Evolutionary conservation across 2,797 vertebrate genomes (phyloP).

Genomic region (Pogonophryne albipinna): DNA sequence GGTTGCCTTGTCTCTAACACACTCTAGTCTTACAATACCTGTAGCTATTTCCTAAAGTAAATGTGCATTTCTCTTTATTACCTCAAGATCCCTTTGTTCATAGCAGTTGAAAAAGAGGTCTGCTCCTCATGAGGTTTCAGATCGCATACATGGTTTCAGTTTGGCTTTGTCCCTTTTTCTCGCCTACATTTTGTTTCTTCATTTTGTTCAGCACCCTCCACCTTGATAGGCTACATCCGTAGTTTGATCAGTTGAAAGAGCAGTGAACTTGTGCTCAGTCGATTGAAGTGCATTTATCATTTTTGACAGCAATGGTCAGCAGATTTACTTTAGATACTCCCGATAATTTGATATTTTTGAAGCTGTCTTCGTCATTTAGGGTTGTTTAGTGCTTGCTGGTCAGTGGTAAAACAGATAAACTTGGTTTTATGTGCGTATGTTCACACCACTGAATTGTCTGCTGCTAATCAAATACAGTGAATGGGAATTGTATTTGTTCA

Average conservation of each 20-base stretch:
- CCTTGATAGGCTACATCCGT: neutral
- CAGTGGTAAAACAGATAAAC: conserved; percentile 21
- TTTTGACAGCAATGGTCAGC: neutral
- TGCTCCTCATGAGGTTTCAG: neutral
- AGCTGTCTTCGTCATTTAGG: conserved; percentile 9
- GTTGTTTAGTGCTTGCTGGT: conserved; percentile 19
- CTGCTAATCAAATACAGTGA: neutral
- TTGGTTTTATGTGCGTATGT: conserved; percentile 4
- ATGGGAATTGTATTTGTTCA: neutral
- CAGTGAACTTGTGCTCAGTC: conserved; percentile 1
- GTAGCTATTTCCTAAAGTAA: neutral
- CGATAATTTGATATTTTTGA: no score
- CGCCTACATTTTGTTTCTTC: neutral
- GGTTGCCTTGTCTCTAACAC: conserved; percentile 19
- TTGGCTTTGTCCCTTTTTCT: neutral
- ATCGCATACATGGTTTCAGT: neutral
- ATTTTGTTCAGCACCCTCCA: no score
- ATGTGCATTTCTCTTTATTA: conserved; percentile 20
- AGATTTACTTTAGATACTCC: neutral
- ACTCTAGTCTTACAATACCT: neutral
- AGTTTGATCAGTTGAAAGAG: conserved; percentile 1
- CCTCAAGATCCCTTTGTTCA: conserved; percentile 4
- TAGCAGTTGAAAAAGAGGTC: neutral
- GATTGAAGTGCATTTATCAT: neutral
- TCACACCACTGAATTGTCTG: conserved; percentile 9